phyloP scores from a whole-genome alignment of 2,797 vertebrate species.

The Alcedo atthis region DNA sequence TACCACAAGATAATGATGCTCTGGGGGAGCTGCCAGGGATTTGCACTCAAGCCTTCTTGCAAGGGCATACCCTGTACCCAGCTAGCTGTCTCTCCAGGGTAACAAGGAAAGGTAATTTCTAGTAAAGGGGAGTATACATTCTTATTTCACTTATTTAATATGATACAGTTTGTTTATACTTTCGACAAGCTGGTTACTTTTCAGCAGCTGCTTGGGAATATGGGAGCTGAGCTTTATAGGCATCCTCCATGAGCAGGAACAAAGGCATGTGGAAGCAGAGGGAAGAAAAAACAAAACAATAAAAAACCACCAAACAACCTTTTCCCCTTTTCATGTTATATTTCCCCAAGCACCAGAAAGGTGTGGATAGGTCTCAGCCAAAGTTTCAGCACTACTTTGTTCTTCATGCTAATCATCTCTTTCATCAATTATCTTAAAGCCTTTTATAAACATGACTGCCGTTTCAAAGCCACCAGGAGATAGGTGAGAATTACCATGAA shows the following conservation, averaged over 20 bases:
- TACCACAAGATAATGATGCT: neutral
- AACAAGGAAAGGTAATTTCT: neutral
- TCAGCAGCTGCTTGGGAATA: neutral
- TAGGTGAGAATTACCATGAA: slow-evolving; percentile 47
- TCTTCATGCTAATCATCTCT: slow-evolving; percentile 45
- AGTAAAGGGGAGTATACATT: neutral
- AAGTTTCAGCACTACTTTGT: slow-evolving; percentile 48
- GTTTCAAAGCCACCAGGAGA: slow-evolving; percentile 37
- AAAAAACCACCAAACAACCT: neutral
- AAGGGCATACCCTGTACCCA: neutral
- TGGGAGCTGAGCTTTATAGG: neutral
- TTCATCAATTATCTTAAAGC: slow-evolving; percentile 49
- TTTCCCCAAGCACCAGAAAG: slow-evolving; percentile 61
- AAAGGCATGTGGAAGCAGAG: neutral
- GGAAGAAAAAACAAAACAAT: neutral
- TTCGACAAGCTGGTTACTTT: neutral
- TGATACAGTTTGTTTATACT: neutral
- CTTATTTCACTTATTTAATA: neutral
- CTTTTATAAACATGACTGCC: neutral
- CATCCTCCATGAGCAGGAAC: neutral
- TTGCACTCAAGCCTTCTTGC: neutral
- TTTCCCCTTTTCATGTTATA: slow-evolving; percentile 1
- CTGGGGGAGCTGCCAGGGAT: neutral
- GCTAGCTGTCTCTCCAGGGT: neutral
- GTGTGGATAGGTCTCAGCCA: slow-evolving; percentile 21